Conservation (phyloP, 1,140 invertebrate species). For the Maniola jurtina region DNA sequence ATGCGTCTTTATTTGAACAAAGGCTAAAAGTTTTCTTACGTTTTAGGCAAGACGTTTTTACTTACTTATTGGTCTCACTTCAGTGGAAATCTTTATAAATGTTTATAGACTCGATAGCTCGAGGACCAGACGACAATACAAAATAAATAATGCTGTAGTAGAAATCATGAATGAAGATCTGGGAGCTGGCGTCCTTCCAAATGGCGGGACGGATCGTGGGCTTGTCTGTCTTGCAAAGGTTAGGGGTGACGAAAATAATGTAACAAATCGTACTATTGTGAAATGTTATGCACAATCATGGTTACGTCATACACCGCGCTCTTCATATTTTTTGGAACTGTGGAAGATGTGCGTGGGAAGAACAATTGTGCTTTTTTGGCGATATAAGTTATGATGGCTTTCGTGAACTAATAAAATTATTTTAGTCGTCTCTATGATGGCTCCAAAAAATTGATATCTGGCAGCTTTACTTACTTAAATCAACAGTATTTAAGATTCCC, state of each 20-base stretch:
- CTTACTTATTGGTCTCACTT: too few relatives aligned
- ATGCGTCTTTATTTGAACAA: too few relatives aligned
- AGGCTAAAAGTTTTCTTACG: too few relatives aligned
- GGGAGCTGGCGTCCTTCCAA: constrained; percentile 50
- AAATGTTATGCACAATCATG: constrained; percentile 10
- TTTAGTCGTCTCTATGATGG: neutral
- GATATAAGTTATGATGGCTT: neutral
- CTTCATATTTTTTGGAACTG: neutral
- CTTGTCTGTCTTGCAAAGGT: constrained; percentile 53
- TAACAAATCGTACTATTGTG: constrained; percentile 41
- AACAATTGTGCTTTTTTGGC: neutral
- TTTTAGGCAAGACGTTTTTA: too few relatives aligned
- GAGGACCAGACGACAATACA: constrained; percentile 21
- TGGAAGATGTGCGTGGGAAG: neutral
- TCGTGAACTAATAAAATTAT: neutral
- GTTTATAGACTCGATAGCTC: constrained; percentile 9
- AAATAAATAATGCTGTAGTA: constrained; percentile 40
- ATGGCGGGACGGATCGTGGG: constrained; percentile 44
- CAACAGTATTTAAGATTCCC: too few relatives aligned
- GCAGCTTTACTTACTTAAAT: too few relatives aligned
- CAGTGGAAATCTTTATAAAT: neutral
- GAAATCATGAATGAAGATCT: constrained; percentile 55
- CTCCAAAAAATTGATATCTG: too few relatives aligned
- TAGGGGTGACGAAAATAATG: constrained; percentile 62
- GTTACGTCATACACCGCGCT: neutral